Percentiles rank a stretch among this genome's conserved stretches.
Conservation (phyloP, 2,888 invertebrate genomes). For the Bembecia ichneumoniformis region DNA sequence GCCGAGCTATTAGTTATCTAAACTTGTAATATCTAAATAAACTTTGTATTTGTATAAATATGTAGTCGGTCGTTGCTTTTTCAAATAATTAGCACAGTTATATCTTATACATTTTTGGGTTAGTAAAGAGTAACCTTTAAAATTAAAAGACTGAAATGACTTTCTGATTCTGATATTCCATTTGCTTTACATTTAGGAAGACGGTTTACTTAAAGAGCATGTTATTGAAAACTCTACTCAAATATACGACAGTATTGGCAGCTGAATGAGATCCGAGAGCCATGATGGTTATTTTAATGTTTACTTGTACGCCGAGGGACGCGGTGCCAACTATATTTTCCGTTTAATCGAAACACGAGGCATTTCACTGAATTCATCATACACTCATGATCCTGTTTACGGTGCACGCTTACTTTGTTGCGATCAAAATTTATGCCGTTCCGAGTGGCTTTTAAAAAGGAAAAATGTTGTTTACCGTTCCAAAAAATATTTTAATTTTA, state of each 20-base stretch:
- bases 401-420: conserved; percentile 30
- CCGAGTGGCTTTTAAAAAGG: conserved; percentile 13
- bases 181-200: no score
- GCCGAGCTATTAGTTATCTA: no score
- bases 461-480: conserved; percentile 2
- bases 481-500: no score
- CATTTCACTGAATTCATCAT: conserved; percentile 49
- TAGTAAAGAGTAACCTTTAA: no score
- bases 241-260: conserved; percentile 25
- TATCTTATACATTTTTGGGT: no score
- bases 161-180: no score
- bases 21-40: no score
- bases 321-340: conserved; percentile 53
- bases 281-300: conserved; percentile 51
- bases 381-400: conserved; percentile 38
- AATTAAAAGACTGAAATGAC: no score
- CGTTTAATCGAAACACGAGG: conserved; percentile 54
- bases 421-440: conserved; percentile 21
- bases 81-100: no score
- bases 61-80: no score
- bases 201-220: no score
- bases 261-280: conserved; percentile 32
- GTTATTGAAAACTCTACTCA: not conserved
- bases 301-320: conserved; percentile 44
- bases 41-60: no score